Percentiles rank a stretch among this genome's conserved stretches.
Evolutionary conservation across 2,797 vertebrate species (phyloP).

Genomic region (Alcedo quadribrachys): DNA sequence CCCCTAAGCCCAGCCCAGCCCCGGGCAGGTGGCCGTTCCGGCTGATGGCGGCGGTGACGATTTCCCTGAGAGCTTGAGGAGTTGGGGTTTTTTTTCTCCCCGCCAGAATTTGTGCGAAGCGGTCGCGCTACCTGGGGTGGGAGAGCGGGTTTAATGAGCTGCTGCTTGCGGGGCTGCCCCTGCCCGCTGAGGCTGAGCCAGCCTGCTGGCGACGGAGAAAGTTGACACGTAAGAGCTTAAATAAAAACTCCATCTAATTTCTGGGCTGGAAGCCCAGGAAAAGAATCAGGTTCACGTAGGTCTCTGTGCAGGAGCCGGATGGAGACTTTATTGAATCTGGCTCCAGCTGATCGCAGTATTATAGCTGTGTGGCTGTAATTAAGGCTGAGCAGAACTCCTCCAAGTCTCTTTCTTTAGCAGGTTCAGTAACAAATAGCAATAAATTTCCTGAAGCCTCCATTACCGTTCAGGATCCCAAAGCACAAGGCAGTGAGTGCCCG

Average conservation of each 20-base stretch:
- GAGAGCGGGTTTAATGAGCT: not conserved
- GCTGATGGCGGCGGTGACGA: no score
- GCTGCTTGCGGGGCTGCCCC: not conserved
- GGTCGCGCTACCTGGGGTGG: not conserved
- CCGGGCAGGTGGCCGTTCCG: not conserved
- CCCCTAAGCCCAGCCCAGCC: not conserved
- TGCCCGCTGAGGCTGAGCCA: not conserved
- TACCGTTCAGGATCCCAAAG: not conserved
- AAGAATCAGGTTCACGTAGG: slow-evolving; percentile 54
- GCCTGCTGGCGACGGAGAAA: slow-evolving; percentile 3
- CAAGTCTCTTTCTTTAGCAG: not conserved
- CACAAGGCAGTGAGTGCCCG: not conserved
- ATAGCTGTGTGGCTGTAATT: slow-evolving; percentile 42
- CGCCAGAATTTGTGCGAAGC: no score
- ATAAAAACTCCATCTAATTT: slow-evolving; percentile 64
- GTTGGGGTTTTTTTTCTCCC: no score
- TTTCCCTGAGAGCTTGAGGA: accelerated
- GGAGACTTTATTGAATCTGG: slow-evolving; percentile 68
- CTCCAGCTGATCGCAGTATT: slow-evolving; percentile 35
- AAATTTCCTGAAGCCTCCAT: slow-evolving; percentile 1
- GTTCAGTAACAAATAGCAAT: slow-evolving; percentile 8
- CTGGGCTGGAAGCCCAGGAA: slow-evolving; percentile 72
- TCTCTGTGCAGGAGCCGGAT: slow-evolving; percentile 48
- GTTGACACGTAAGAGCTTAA: slow-evolving; percentile 57
- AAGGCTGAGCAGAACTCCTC: slow-evolving; percentile 41